Conservation (phyloP, 2,888 invertebrate genomes). For the Vannuccia rotundouncinata region DNA sequence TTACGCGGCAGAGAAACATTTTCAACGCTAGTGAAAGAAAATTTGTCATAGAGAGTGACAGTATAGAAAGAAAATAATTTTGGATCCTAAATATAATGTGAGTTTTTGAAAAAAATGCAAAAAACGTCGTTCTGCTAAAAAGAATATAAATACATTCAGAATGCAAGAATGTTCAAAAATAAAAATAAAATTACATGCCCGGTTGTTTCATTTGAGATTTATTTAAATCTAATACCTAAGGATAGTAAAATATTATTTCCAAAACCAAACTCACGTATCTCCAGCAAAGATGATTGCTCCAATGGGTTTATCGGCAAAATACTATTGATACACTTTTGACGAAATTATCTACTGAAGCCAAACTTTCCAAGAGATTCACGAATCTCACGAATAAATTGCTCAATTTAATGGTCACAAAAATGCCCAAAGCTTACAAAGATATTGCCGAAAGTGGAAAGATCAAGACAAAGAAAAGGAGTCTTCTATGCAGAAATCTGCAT, state of each 20-base stretch:
- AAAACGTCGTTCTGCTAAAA: neutral
- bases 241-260: neutral
- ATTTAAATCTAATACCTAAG: neutral
- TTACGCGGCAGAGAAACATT: neutral
- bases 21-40: neutral
- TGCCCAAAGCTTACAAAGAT: too few species aligned
- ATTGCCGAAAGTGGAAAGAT: too few species aligned
- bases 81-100: conserved; percentile 15
- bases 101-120: neutral
- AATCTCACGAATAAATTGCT: too few species aligned
- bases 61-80: neutral
- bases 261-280: neutral
- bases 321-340: too few species aligned
- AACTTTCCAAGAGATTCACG: too few species aligned
- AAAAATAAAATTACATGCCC: neutral
- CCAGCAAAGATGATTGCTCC: neutral
- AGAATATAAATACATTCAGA: neutral
- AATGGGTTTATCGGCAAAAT: neutral
- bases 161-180: conserved; percentile 9
- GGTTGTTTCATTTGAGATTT: neutral
- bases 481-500: too few species aligned
- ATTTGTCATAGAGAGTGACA: conserved; percentile 17
- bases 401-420: too few species aligned
- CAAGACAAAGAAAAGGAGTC: too few species aligned
- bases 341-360: too few species aligned